phyloP scores from a whole-genome alignment of 2,888 invertebrate genomes.

The Trisateles emortualis region DNA sequence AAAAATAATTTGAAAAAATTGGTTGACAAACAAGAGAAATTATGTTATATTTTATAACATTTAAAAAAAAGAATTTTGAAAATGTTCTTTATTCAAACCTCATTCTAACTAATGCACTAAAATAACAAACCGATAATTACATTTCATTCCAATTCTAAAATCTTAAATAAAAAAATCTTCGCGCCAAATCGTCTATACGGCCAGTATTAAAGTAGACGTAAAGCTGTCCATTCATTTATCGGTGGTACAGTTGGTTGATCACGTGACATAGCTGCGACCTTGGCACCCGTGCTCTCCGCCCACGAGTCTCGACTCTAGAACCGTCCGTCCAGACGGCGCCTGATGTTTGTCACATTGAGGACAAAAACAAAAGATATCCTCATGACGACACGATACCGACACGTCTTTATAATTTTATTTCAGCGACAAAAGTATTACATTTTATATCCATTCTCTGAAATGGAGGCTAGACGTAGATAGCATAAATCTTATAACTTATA shows the following conservation, averaged over 20 bases:
- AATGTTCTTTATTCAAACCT: too few species aligned
- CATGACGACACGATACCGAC: constrained; percentile 20
- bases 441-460: neutral
- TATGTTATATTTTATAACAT: too few species aligned
- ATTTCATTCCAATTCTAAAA: too few species aligned
- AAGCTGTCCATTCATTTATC: constrained; percentile 41
- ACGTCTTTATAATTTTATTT: constrained; percentile 19
- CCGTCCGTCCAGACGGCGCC: constrained; percentile 56
- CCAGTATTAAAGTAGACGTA: constrained; percentile 30
- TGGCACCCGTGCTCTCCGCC: constrained; percentile 39
- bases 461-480: neutral
- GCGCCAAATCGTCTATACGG: constrained; percentile 39
- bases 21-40: too few species aligned
- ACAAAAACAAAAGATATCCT: constrained; percentile 35
- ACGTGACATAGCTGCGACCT: constrained; percentile 47
- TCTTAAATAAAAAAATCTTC: constrained; percentile 10
- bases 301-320: constrained; percentile 41
- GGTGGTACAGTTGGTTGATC: constrained; percentile 30
- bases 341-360: constrained; percentile 35
- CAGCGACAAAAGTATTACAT: neutral
- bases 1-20: too few species aligned
- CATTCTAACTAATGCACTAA: too few species aligned
- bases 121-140: too few species aligned
- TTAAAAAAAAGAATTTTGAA: too few species aligned
- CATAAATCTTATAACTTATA: too few species aligned